phyloP scores from a whole-genome alignment of 2,797 vertebrate species.

The Scyliorhinus canicula region DNA sequence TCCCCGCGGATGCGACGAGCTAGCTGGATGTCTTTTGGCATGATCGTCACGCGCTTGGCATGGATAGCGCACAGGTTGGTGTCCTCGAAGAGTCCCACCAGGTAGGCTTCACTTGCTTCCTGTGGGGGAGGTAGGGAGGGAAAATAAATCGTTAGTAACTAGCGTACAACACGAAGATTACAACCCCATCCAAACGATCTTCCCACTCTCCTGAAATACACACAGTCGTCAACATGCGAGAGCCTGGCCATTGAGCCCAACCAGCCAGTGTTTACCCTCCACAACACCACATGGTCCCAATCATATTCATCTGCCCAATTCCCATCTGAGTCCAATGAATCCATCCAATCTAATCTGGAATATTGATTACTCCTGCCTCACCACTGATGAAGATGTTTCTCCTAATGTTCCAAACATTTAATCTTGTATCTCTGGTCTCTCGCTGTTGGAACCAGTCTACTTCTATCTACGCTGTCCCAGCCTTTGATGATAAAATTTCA shows the following conservation, averaged over 20 bases:
- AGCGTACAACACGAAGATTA: background rate
- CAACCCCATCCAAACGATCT: background rate
- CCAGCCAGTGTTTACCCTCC: background rate
- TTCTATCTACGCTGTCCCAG: too few relatives aligned
- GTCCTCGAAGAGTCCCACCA: slow-evolving; percentile 37
- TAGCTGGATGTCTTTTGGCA: slow-evolving; percentile 35
- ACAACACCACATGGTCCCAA: background rate
- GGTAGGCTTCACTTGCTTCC: slow-evolving; percentile 34
- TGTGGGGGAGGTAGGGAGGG: background rate
- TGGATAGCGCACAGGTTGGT: slow-evolving; percentile 36
- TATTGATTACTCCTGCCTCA: too few relatives aligned
- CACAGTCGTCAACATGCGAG: background rate
- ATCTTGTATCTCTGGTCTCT: too few relatives aligned
- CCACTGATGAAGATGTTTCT: too few relatives aligned
- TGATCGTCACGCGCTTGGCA: slow-evolving; percentile 33
- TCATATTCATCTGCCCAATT: background rate
- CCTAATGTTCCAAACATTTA: too few relatives aligned
- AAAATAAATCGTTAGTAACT: background rate
- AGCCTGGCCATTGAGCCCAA: background rate
- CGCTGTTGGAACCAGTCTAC: too few relatives aligned
- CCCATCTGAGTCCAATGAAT: too few relatives aligned
- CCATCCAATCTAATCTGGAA: too few relatives aligned
- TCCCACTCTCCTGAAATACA: background rate
- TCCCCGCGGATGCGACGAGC: slow-evolving; percentile 34
- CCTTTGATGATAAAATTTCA: too few relatives aligned